Base-by-base conservation (phyloP, 2,797 vertebrate genomes). In the Paedocypris micromegethes region DNA sequence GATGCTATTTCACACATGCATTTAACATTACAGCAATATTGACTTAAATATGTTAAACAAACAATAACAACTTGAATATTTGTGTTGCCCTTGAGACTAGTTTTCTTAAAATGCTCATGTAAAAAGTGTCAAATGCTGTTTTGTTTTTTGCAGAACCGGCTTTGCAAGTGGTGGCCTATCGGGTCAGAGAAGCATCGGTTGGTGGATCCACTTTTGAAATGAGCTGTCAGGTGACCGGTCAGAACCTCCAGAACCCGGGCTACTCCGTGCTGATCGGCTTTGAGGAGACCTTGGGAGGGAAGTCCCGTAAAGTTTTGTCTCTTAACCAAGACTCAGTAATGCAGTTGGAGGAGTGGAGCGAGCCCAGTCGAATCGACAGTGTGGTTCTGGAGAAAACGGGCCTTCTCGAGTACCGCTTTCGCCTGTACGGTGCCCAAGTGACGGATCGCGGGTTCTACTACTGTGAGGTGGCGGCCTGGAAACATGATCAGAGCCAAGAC, bases 201-300 rank as follows among this genome's bases (percentile, higher is more conserved):
- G 91, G 91, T 2, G 94, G 96, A 23, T 91, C 92, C 40, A 96
- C 93, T 1, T 98, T 98, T 67, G 95, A 98, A 85, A 95, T 98
- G 95, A 92, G 86, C 5, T 98, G 95, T 85, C 83, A 82, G 7
- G 89, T 94, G 39, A 81, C 82, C 61, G 85, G 87, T 0, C 83
- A 92, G 75, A 94, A 96, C 78, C 88, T 97, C 6, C 92, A 87
- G 69, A 91, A 90, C 0, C 91, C 91, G 0, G 88, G 92, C 6
- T 97, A 92, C 67, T 94, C 93, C 0, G 92, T 97, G 5, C 88
- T 94, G 65, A 88, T 98, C 83, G 91, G 86, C 0, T 88, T 89
- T 0, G 89, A 93, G 85, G 91, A 92, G 49, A 81, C 76, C 0
- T 45, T 70, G 2, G 77, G 84, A 0, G 86, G 86, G 0, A 82